A percentile compares a stretch with the other conserved stretches of the same genome.
Evolutionary conservation across 2,797 vertebrate genomes (phyloP).

Genomic region (Epinephelus coioides): DNA sequence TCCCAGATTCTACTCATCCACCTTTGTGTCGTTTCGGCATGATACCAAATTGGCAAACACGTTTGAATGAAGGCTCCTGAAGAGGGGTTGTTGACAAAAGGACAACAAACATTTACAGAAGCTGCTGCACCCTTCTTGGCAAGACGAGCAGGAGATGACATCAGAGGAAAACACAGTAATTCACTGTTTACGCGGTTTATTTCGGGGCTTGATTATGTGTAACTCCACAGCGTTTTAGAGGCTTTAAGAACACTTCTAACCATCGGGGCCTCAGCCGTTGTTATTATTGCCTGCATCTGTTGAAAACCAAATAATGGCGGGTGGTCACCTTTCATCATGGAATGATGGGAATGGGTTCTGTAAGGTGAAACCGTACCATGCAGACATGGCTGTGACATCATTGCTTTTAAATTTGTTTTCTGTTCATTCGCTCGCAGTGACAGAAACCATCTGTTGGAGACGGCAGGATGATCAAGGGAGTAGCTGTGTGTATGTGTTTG

Average conservation of each 20-base stretch:
- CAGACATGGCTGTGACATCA: slow-evolving; percentile 76
- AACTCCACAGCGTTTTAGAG: slow-evolving; percentile 70
- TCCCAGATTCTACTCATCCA: slow-evolving; percentile 51
- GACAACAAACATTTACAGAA: slow-evolving; percentile 86
- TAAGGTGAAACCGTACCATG: slow-evolving; percentile 74
- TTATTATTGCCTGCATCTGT: slow-evolving; percentile 85
- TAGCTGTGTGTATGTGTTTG: slow-evolving; percentile 12
- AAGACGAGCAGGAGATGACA: slow-evolving; percentile 71
- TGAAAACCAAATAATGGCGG: slow-evolving; percentile 84
- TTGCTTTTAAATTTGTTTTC: slow-evolving; percentile 75
- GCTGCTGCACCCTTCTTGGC: slow-evolving; percentile 72
- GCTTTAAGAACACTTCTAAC: slow-evolving; percentile 73
- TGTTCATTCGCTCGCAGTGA: slow-evolving; percentile 62
- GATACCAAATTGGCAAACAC: slow-evolving; percentile 64
- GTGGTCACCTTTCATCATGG: slow-evolving; percentile 86
- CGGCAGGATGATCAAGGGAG: slow-evolving; percentile 48
- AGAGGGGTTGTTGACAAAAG: slow-evolving; percentile 75
- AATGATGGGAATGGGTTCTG: slow-evolving; percentile 80
- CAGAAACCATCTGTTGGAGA: slow-evolving; percentile 73
- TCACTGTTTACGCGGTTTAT: slow-evolving; percentile 80
- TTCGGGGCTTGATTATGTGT: slow-evolving; percentile 75
- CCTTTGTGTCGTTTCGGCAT: slow-evolving; percentile 33
- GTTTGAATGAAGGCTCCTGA: slow-evolving; percentile 54
- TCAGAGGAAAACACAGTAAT: slow-evolving; percentile 74
- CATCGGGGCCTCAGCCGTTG: slow-evolving; percentile 64